These are phyloP conservation scores for Ochotona curzoniae DNA, from an alignment of 2,113 vertebrate species.

Conservation along the genomic window DNA sequence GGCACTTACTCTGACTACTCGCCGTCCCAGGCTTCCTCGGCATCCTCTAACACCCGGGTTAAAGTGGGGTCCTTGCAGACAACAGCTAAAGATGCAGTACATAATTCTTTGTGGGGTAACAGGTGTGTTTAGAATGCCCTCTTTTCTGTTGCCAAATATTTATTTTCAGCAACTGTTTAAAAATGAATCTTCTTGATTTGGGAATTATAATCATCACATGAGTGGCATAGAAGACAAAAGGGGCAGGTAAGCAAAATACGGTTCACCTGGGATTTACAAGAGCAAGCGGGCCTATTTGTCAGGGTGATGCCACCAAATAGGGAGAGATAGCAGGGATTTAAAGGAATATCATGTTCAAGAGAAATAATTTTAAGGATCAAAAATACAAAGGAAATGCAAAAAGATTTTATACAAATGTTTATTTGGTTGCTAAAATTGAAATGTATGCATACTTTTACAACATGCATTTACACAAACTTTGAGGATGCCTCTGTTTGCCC, in stretches of 20 bases:
- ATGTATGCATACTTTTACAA: no score
- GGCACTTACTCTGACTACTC: constrained; percentile 99
- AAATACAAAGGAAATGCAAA: not conserved
- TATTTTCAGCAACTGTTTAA: constrained; percentile 36
- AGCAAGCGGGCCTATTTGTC: not conserved
- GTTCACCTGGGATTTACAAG: not conserved
- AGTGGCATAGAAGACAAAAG: constrained; percentile 36
- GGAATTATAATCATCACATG: constrained; percentile 43
- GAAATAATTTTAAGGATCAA: not conserved
- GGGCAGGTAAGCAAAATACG: constrained; percentile 54
- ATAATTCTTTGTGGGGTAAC: constrained; percentile 98
- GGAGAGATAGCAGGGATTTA: not conserved
- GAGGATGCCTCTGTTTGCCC: not conserved
- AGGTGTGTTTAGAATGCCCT: constrained; percentile 89
- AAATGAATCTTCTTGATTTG: constrained; percentile 36
- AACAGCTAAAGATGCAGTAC: constrained; percentile 93
- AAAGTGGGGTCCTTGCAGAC: constrained; percentile 92
- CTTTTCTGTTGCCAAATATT: constrained; percentile 56
- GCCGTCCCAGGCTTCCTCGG: constrained; percentile 98
- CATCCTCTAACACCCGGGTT: constrained; percentile 95
- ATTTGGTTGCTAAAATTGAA: no score
- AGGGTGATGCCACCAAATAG: not conserved
- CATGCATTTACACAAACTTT: no score
- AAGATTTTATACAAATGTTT: no score
- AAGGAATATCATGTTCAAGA: not conserved